Percentiles rank a stretch among this genome's conserved stretches.
phyloP scores from a whole-genome alignment of 2,113 vertebrate species.

The Chloropsis cyanopogon region DNA sequence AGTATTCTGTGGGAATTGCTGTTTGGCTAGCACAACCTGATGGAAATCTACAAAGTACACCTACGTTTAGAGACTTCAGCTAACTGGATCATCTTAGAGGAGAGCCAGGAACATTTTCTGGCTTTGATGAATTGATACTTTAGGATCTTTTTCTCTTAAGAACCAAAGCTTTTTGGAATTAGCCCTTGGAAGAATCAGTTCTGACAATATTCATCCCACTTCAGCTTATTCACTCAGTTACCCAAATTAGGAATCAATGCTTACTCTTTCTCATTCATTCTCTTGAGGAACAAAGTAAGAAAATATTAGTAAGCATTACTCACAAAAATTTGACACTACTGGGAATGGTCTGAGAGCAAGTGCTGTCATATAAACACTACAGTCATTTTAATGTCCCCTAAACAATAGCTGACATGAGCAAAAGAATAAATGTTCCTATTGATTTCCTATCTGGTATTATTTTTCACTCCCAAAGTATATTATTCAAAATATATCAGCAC shows the following conservation, averaged over 20 bases:
- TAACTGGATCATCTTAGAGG: background rate
- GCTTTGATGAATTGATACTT: background rate
- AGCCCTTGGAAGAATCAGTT: background rate
- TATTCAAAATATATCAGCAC: background rate
- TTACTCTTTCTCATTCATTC: background rate
- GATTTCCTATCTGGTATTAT: slow-evolving; percentile 8
- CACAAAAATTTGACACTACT: background rate
- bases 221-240: background rate
- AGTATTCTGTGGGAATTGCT: background rate
- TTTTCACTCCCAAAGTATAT: background rate
- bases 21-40: background rate
- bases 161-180: background rate
- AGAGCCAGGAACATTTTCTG: background rate
- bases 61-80: background rate
- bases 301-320: background rate
- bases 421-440: slow-evolving; percentile 19
- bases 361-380: background rate
- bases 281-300: background rate
- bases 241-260: background rate
- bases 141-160: background rate
- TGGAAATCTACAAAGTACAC: background rate
- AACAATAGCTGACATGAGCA: slow-evolving; percentile 7
- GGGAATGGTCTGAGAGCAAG: background rate
- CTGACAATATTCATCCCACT: background rate
- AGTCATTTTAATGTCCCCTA: slow-evolving; percentile 6